phyloP scores from a whole-genome alignment of 64 coral and sea anemone genomes.

The Stichodactyla helianthus region DNA sequence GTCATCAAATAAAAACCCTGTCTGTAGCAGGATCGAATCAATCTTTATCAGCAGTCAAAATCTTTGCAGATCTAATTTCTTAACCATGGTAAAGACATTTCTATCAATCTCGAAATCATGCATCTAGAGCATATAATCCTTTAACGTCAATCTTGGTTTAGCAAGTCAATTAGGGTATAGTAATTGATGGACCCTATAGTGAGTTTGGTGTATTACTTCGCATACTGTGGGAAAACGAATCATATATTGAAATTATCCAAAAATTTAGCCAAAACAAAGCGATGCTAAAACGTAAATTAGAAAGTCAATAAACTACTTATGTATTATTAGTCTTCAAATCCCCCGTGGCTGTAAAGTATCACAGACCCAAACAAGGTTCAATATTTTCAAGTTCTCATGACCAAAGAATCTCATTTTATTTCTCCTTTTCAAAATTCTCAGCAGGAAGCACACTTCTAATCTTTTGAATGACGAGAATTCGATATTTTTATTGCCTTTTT shows the following conservation, averaged over 20 bases:
- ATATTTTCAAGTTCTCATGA: not conserved
- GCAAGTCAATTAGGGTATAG: not conserved
- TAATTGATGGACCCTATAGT: not conserved
- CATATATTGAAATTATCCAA: not conserved
- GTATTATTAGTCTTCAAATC: not conserved
- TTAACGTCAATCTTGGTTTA: not conserved
- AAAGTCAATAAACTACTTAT: not conserved
- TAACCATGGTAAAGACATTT: not conserved
- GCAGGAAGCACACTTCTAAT: not conserved
- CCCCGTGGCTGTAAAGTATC: not conserved
- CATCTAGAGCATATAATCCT: not conserved
- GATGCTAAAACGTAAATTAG: not conserved
- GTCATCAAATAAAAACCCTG: not conserved
- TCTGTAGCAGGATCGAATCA: no score
- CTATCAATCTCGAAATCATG: not conserved
- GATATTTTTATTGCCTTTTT: slow-evolving; percentile 4
- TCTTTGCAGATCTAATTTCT: not conserved
- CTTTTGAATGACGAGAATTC: not conserved
- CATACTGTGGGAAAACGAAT: not conserved
- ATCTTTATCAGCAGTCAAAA: not conserved
- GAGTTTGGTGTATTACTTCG: not conserved
- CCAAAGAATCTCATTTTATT: not conserved
- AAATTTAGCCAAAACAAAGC: not conserved
- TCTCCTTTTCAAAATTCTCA: not conserved
- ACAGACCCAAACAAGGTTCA: not conserved